phyloP scores from a whole-genome alignment of 2,113 vertebrate species.

The Haemorhous mexicanus region DNA sequence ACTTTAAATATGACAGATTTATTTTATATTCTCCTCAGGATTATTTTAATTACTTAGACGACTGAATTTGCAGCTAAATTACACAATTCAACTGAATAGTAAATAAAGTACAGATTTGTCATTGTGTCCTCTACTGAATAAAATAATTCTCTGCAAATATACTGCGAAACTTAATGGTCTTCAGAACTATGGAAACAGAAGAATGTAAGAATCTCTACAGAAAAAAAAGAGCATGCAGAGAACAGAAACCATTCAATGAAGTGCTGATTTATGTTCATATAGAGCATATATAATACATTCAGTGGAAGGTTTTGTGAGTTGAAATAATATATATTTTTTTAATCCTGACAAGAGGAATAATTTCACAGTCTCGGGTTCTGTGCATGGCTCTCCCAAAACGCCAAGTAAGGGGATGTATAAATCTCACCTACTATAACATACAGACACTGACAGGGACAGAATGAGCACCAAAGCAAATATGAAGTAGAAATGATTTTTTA shows the following conservation, averaged over 20 bases:
- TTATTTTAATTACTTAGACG: background rate
- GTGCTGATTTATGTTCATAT: background rate
- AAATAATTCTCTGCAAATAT: background rate
- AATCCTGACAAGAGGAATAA: background rate
- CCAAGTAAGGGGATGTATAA: conserved; percentile 54
- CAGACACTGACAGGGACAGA: conserved; percentile 74
- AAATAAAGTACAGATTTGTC: background rate
- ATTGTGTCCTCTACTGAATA: background rate
- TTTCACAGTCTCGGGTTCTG: background rate
- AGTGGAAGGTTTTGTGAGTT: background rate
- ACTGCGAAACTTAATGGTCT: background rate
- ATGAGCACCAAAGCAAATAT: conserved; percentile 75
- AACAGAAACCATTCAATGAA: background rate
- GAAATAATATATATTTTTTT: background rate
- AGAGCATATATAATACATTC: background rate
- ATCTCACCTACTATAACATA: conserved; percentile 54
- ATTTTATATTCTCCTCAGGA: background rate
- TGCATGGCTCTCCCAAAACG: conserved; percentile 26
- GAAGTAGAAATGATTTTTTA: conserved; percentile 78
- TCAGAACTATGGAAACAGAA: background rate
- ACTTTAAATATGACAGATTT: background rate
- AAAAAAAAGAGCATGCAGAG: background rate
- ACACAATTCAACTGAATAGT: background rate
- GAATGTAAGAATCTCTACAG: background rate
- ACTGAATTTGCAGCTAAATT: background rate